A percentile compares a stretch with the other conserved stretches of the same genome.
phyloP scores from a whole-genome alignment of 2,113 vertebrate species.

The Phasianus colchicus region DNA sequence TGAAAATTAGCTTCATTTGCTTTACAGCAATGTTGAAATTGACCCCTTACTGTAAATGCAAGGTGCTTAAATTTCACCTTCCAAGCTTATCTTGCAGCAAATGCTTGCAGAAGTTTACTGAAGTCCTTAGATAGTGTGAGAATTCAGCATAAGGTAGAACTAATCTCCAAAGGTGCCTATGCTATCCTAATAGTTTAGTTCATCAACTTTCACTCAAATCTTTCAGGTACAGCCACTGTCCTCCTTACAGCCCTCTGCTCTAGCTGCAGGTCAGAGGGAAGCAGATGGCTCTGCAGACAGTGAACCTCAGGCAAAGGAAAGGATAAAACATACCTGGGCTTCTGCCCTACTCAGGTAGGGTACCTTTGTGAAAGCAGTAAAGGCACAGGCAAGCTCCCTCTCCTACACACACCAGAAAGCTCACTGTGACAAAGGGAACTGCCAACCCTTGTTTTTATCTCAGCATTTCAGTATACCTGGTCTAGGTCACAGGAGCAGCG shows the following conservation, averaged over 20 bases:
- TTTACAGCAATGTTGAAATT: not conserved
- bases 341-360: rapidly evolving
- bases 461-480: not conserved
- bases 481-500: not conserved
- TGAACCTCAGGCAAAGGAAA: not conserved
- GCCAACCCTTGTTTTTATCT: not conserved
- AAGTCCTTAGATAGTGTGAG: not conserved
- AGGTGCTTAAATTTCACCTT: not conserved
- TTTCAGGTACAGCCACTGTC: not conserved
- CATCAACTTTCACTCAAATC: not conserved
- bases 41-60: not conserved
- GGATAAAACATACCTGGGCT: not conserved
- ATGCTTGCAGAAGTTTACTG: not conserved
- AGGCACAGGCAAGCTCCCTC: not conserved
- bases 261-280: not conserved
- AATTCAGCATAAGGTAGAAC: not conserved
- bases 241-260: not conserved
- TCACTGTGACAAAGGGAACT: not conserved
- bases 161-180: not conserved
- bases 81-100: not conserved
- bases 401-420: not conserved
- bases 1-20: not conserved
- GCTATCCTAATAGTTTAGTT: not conserved
- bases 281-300: rapidly evolving
- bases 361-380: not conserved